These are phyloP conservation scores for Rhadina sibilatrix DNA, from an alignment of 2,113 vertebrate genomes.

Conservation along the genomic window DNA sequence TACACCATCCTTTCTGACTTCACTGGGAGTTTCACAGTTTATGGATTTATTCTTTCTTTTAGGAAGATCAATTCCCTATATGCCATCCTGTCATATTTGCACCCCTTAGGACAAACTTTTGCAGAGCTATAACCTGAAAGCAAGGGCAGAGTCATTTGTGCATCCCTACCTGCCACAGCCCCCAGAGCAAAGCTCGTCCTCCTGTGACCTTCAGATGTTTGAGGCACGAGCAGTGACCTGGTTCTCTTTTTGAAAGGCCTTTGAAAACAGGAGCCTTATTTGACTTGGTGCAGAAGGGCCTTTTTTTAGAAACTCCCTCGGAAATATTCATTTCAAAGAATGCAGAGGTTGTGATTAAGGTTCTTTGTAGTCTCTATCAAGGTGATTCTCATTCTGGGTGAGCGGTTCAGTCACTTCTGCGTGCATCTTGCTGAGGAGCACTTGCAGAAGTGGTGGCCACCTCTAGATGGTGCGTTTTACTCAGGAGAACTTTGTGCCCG, in stretches of 20 bases:
- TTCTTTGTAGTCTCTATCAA: background rate
- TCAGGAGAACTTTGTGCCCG: background rate
- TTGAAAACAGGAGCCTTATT: background rate
- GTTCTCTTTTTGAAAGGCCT: background rate
- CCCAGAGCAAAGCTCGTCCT: background rate
- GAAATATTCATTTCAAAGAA: background rate
- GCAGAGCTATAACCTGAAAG: background rate
- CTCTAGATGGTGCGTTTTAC: constrained; percentile 72
- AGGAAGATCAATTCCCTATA: background rate
- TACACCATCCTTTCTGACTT: background rate
- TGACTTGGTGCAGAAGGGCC: background rate
- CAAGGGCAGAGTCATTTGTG: background rate
- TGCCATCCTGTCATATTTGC: background rate
- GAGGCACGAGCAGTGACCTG: background rate
- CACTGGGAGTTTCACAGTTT: background rate
- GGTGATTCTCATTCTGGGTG: background rate
- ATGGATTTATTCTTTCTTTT: background rate
- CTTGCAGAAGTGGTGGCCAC: constrained; percentile 1
- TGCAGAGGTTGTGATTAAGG: background rate
- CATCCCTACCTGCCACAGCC: background rate
- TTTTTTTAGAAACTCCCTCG: background rate
- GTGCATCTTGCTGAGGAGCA: background rate
- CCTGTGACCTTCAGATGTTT: background rate
- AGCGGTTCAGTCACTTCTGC: rapidly evolving
- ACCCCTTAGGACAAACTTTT: background rate